Percentiles rank a stretch among this genome's conserved stretches.
Conservation (phyloP, 2,797 vertebrate genomes). For the Onychomys arenicola region DNA sequence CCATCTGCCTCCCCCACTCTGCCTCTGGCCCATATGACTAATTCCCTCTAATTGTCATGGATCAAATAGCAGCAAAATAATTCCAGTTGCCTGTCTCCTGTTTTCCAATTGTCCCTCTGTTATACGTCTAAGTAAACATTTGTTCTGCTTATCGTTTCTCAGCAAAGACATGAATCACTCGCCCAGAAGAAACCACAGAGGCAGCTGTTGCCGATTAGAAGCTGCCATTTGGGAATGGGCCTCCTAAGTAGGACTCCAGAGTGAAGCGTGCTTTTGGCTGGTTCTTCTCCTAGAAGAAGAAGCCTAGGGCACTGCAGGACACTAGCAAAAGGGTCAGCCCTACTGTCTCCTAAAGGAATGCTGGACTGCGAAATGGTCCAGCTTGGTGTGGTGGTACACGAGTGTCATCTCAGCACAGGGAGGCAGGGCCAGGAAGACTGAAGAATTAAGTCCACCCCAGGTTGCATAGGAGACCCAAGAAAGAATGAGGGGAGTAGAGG, state of each 20-base stretch:
- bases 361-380: neutral
- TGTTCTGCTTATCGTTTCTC: constrained; percentile 92
- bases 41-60: constrained; percentile 85
- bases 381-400: neutral
- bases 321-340: too few species aligned
- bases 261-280: constrained; percentile 87
- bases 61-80: constrained; percentile 87
- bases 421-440: neutral
- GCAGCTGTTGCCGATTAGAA: constrained; percentile 98
- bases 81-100: constrained; percentile 87
- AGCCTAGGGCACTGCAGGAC: neutral
- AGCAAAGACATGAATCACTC: constrained; percentile 93
- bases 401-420: neutral
- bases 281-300: constrained; percentile 75
- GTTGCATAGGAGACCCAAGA: neutral
- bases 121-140: constrained; percentile 93
- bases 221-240: constrained; percentile 92
- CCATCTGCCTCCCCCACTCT: neutral
- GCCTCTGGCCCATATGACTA: constrained; percentile 76
- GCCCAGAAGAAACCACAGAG: constrained; percentile 91
- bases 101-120: constrained; percentile 87
- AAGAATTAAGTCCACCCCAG: neutral
- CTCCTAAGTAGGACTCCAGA: constrained; percentile 91
- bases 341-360: neutral
- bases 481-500: too few species aligned